phyloP scores from a whole-genome alignment of 2,888 invertebrate species.

The Athalia circularis region DNA sequence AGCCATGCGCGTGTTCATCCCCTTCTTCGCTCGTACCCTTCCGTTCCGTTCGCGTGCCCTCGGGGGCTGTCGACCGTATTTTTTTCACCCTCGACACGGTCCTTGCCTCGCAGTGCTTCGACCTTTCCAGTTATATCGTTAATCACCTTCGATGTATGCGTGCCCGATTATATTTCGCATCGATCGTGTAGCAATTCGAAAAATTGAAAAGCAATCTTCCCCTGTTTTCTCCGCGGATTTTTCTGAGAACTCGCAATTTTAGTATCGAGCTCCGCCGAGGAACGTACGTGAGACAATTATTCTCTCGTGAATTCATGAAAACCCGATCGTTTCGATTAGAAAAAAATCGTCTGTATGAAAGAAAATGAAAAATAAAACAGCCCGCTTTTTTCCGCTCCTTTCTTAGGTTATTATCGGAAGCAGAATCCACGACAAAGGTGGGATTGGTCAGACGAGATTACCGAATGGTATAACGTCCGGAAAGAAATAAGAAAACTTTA shows the following conservation, averaged over 20 bases:
- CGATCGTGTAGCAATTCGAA: no score
- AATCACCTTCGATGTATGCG: no score
- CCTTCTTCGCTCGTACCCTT: not conserved
- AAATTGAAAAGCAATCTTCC: not conserved
- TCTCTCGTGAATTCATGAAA: not conserved
- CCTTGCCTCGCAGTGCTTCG: not conserved
- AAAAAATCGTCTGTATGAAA: not conserved
- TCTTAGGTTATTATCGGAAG: not conserved
- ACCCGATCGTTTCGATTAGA: not conserved
- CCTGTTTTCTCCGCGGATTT: not conserved
- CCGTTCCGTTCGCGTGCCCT: not conserved
- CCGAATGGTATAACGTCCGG: conserved; percentile 10
- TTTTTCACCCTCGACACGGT: not conserved
- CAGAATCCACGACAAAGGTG: conserved; percentile 12
- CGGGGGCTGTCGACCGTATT: conserved; percentile 19
- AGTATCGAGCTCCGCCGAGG: not conserved
- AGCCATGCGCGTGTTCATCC: not conserved
- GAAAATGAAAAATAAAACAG: not conserved
- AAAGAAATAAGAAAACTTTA: conserved; percentile 25
- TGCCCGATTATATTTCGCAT: no score
- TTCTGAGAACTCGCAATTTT: not conserved
- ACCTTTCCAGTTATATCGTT: no score
- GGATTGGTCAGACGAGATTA: conserved; percentile 31
- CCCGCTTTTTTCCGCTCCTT: no score
- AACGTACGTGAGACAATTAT: not conserved